These are phyloP conservation scores for Planococcus citri DNA, from an alignment of 1,140 invertebrate genomes.

Conservation along the genomic window DNA sequence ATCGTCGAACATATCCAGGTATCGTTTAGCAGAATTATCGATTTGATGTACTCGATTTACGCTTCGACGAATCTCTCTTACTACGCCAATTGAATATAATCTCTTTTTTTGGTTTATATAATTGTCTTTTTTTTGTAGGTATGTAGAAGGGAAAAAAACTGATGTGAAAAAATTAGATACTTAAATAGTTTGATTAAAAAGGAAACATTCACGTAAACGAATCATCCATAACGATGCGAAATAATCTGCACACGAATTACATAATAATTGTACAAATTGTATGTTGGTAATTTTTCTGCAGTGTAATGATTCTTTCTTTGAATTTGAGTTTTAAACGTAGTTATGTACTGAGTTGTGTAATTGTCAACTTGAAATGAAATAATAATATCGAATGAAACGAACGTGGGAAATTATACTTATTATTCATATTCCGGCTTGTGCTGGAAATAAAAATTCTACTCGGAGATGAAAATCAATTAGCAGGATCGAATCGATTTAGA, in stretches of 20 bases:
- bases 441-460: too few species aligned
- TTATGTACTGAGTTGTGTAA: too few species aligned
- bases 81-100: background rate
- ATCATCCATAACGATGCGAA: background rate
- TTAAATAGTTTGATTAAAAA: background rate
- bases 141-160: background rate
- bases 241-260: background rate
- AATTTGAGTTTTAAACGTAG: too few species aligned
- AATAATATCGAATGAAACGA: too few species aligned
- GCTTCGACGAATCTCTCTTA: background rate
- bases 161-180: background rate
- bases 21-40: background rate
- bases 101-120: background rate
- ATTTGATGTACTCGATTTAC: background rate
- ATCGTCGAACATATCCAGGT: background rate
- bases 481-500: too few species aligned
- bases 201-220: background rate
- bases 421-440: too few species aligned
- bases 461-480: too few species aligned
- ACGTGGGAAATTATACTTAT: too few species aligned
- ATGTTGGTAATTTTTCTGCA: background rate
- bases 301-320: too few species aligned
- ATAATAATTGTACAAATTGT: background rate
- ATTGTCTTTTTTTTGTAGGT: background rate
- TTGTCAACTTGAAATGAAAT: too few species aligned